These are phyloP conservation scores for Carposina sasakii DNA, from an alignment of 1,140 invertebrate species.

Conservation along the genomic window DNA sequence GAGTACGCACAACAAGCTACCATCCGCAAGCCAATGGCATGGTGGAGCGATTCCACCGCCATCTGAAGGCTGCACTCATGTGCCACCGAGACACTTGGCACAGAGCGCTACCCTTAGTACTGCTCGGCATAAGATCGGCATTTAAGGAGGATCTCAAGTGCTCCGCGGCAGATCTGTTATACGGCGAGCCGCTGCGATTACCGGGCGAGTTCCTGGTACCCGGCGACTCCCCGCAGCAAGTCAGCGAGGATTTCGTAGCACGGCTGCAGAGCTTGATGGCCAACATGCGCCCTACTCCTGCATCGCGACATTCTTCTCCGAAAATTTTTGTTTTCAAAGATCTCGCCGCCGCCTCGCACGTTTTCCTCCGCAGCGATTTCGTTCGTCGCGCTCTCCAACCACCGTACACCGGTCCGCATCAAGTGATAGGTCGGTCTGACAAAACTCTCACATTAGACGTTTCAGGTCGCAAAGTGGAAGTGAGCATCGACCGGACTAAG, in stretches of 20 bases:
- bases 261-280: neutral
- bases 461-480: neutral
- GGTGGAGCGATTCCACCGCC: neutral
- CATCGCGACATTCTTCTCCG: neutral
- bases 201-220: neutral
- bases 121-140: neutral
- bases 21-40: neutral
- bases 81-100: neutral
- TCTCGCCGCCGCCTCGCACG: neutral
- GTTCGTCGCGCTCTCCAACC: neutral
- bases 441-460: neutral
- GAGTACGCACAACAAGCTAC: neutral
- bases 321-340: neutral
- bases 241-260: neutral
- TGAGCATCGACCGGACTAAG: constrained; percentile 1
- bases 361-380: neutral
- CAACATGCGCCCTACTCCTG: neutral
- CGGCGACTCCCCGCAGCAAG: neutral
- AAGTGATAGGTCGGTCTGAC: neutral
- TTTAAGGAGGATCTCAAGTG: neutral
- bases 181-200: neutral
- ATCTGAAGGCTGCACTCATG: neutral
- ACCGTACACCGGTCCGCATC: constrained; percentile 1
- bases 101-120: neutral
- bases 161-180: neutral